Evolutionary conservation across 2,888 invertebrate species (phyloP), one percentile per base, ranked within the genome.

Genomic region (Papilio elwesi): DNA sequence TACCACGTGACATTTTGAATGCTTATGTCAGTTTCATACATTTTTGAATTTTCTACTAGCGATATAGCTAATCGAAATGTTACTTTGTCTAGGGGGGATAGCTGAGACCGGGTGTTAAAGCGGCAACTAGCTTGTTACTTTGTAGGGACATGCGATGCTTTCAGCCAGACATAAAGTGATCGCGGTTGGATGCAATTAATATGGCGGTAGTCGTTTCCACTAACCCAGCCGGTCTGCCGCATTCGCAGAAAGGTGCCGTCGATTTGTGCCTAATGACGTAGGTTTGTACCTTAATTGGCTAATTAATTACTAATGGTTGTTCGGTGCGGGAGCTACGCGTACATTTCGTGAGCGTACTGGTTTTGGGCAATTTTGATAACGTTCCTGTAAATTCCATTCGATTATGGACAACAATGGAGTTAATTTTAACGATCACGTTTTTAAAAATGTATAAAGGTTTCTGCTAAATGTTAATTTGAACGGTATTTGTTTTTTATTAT

Each of bases 151-250:
- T 79, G 79, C 83, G 82, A 82, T 77, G 79, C 75, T 77, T 76
- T 77, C 78, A 79, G 80, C 15, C 36, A 38, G 38, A 15, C 36
- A 55, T 51, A 71, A 80, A 83, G 81, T 84, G 78, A 78, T 87
- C 86, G 81, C 78, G 74, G 85, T 86, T 82, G 81, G 85, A 82
- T 84, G 87, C 86, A 87, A 88, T 80, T 77, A 79, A 88, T 81
- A 85, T 83, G 77, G 74, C 66, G 66, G 76, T 73, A 78, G 77
- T 77, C 74, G 74, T 74, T 71, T 71, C 69, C 68, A 68, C 74
- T 74, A 75, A 75, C 71, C 70, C 68, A 76, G 71, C 74, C 74
- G 75, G 76, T 77, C 74, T 38, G 16, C 8, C 51, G 51, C 36
- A 65, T 68, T 68, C 49, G n/a, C 49, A 68, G 68, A 68, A 68